These are phyloP conservation scores for Neoscelio sp. DNA, from an alignment of 2,888 invertebrate genomes.

Conservation along the genomic window DNA sequence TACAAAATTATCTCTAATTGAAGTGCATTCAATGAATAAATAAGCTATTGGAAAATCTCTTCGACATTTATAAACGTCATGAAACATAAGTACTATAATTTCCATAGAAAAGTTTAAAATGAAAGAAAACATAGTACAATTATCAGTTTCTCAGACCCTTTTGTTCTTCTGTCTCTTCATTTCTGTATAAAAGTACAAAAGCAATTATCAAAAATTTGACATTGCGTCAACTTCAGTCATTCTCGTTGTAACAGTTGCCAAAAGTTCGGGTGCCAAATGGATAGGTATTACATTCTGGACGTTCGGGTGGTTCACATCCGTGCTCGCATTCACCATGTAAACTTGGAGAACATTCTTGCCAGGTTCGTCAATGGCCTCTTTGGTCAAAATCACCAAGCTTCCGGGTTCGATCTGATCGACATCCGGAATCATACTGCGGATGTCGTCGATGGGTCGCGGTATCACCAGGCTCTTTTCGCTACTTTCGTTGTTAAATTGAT, in stretches of 20 bases:
- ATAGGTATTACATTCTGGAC: slow-evolving; percentile 78
- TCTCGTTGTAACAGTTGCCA: slow-evolving; percentile 78
- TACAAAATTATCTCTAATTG: too few species aligned
- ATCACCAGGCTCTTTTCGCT: too few species aligned
- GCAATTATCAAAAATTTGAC: slow-evolving; percentile 8
- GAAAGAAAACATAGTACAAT: too few species aligned
- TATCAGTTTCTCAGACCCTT: too few species aligned
- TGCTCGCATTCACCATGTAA: slow-evolving; percentile 83
- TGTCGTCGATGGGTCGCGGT: slow-evolving; percentile 57
- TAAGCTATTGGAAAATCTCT: too few species aligned
- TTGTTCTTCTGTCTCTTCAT: too few species aligned
- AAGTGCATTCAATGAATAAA: too few species aligned
- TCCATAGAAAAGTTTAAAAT: too few species aligned
- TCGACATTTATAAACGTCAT: too few species aligned
- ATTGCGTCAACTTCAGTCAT: slow-evolving; percentile 64
- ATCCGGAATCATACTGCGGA: slow-evolving; percentile 74
- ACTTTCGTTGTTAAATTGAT: too few species aligned
- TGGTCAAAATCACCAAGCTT: slow-evolving; percentile 84
- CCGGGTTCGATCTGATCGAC: slow-evolving; percentile 82
- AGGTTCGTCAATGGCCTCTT: slow-evolving; percentile 82
- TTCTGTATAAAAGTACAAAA: too few species aligned
- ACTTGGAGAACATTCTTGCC: slow-evolving; percentile 82
- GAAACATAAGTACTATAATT: too few species aligned
- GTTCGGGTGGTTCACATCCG: slow-evolving; percentile 67
- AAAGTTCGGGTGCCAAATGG: slow-evolving; percentile 79